Percentiles rank a stretch among this genome's conserved stretches.
Evolutionary conservation across 1,140 invertebrate species (phyloP).

Genomic region (Sesamia nonagrioides): DNA sequence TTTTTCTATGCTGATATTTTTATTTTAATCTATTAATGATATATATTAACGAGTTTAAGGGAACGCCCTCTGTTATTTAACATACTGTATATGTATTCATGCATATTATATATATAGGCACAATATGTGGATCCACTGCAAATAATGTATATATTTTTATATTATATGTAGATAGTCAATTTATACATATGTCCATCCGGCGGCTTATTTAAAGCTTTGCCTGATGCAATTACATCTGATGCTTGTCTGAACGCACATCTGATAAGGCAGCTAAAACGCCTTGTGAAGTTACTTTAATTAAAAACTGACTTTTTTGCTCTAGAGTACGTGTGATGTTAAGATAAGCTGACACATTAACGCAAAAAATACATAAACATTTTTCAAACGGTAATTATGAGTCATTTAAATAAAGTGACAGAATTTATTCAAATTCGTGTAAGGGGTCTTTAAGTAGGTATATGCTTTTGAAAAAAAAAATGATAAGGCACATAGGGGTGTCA

Average conservation of each 20-base stretch:
- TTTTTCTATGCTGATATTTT: too few relatives aligned
- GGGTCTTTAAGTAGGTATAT: neutral
- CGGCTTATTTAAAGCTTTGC: slow-evolving; percentile 69
- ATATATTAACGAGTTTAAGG: too few relatives aligned
- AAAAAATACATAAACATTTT: slow-evolving; percentile 61
- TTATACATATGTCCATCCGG: slow-evolving; percentile 58
- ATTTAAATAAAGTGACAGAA: slow-evolving; percentile 31
- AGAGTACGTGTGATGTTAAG: slow-evolving; percentile 60
- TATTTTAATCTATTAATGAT: too few relatives aligned
- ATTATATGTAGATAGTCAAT: slow-evolving; percentile 44
- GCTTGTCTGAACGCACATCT: slow-evolving; percentile 73
- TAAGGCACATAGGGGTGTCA: slow-evolving; percentile 11
- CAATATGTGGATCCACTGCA: neutral
- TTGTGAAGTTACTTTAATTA: slow-evolving; percentile 75
- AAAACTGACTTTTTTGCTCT: slow-evolving; percentile 70
- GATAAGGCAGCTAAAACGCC: slow-evolving; percentile 77
- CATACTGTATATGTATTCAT: neutral
- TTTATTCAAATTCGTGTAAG: neutral
- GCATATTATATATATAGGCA: too few relatives aligned
- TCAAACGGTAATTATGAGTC: slow-evolving; percentile 65
- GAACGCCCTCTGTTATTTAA: too few relatives aligned
- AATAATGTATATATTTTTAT: slow-evolving; percentile 45
- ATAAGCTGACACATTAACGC: slow-evolving; percentile 60
- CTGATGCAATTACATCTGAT: slow-evolving; percentile 78
- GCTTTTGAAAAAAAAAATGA: neutral